Conservation (phyloP, 2,888 invertebrate genomes). For the Dolomedes plantarius region DNA sequence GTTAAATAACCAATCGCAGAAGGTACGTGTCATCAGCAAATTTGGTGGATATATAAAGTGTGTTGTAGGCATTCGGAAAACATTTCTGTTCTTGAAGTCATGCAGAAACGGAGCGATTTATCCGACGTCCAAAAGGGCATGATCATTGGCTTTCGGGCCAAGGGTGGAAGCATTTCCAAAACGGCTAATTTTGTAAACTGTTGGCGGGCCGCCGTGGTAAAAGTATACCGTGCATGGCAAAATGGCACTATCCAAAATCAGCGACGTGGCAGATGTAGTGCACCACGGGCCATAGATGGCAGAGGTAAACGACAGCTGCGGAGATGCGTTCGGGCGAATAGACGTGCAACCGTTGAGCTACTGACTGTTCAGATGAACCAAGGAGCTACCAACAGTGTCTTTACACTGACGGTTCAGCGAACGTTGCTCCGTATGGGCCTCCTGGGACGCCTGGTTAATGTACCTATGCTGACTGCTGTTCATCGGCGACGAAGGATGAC, state of each 20-base stretch:
- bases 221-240: constrained; percentile 11
- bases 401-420: not conserved
- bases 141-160: constrained; percentile 4
- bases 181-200: not conserved
- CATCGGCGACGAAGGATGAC: not conserved
- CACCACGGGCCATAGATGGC: not conserved
- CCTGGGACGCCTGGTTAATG: not conserved
- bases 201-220: constrained; percentile 6
- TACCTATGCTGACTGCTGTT: not conserved
- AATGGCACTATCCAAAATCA: not conserved
- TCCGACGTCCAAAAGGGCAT: no score
- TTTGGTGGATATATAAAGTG: no score
- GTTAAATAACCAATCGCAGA: no score
- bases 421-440: not conserved
- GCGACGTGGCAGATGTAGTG: not conserved
- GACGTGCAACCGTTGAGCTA: not conserved
- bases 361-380: not conserved
- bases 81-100: no score
- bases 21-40: no score
- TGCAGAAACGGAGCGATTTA: no score
- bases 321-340: constrained; percentile 6
- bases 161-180: constrained; percentile 8
- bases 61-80: no score
- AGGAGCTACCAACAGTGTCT: not conserved
- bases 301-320: not conserved